phyloP scores from a whole-genome alignment of 1,140 invertebrate genomes.

The Drosophila simulans region DNA sequence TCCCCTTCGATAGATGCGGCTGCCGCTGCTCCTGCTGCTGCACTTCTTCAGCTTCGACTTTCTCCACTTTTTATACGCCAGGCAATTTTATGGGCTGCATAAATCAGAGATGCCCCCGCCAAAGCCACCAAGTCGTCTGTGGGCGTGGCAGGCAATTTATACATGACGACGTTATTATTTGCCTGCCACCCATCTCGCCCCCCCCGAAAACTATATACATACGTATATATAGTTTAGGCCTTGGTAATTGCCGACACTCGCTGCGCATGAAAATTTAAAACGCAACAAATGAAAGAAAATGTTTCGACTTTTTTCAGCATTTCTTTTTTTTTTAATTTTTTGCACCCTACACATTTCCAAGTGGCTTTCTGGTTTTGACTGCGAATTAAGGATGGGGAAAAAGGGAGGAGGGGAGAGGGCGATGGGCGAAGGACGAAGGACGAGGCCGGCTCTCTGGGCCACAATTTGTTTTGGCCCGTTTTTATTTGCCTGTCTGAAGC shows the following conservation, averaged over 20 bases:
- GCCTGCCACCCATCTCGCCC: background rate
- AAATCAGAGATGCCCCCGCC: conserved; percentile 50
- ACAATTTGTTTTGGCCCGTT: conserved; percentile 59
- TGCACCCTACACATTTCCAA: conserved; percentile 46
- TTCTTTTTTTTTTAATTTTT: conserved; percentile 24
- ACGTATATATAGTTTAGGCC: conserved; percentile 33
- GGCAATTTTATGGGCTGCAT: conserved; percentile 57
- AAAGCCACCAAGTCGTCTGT: conserved; percentile 4
- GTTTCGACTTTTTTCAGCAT: conserved; percentile 5
- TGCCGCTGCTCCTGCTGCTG: conserved; percentile 1
- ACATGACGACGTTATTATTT: conserved; percentile 62
- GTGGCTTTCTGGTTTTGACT: conserved; percentile 60
- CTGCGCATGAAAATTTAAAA: conserved; percentile 74
- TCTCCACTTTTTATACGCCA: conserved; percentile 34
- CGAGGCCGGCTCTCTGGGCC: conserved; percentile 27
- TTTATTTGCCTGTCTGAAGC: conserved; percentile 45
- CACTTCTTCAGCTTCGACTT: conserved; percentile 11
- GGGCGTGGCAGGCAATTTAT: conserved; percentile 68
- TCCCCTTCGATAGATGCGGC: background rate
- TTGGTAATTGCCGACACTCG: conserved; percentile 66
- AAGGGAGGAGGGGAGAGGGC: background rate
- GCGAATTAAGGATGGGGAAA: conserved; percentile 33
- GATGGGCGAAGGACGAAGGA: background rate
- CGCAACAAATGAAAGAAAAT: conserved; percentile 76
- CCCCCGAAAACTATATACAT: conserved; percentile 4